Evolutionary conservation across 2,888 invertebrate species (phyloP).

Genomic region (Chromoteleia sp.): DNA sequence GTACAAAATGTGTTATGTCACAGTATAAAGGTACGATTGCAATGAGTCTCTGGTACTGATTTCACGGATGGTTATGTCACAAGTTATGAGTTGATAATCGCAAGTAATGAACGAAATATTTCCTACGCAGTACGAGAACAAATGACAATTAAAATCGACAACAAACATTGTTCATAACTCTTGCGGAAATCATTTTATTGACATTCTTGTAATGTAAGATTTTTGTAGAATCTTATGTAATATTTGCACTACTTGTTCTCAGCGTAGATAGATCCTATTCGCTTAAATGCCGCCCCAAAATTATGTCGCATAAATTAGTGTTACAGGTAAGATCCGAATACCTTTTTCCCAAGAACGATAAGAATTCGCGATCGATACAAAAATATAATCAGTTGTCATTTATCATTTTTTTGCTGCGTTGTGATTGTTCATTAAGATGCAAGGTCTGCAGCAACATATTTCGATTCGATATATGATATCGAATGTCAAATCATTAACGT

Average conservation of each 20-base stretch:
- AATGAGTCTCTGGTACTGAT: not conserved
- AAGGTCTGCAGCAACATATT: constrained; percentile 30
- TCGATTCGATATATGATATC: constrained; percentile 29
- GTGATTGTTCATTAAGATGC: constrained; percentile 59
- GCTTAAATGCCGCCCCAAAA: constrained; percentile 19
- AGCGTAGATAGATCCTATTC: not conserved
- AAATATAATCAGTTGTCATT: constrained; percentile 50
- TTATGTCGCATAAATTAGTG: constrained; percentile 30
- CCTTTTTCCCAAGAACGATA: not conserved
- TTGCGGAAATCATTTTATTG: too few species aligned
- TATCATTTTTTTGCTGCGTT: constrained; percentile 54
- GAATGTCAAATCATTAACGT: constrained; percentile 34
- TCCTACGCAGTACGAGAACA: too few species aligned
- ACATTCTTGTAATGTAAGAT: too few species aligned
- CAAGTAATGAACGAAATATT: constrained; percentile 18
- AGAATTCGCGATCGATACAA: constrained; percentile 33
- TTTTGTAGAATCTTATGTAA: too few species aligned
- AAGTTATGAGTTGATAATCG: constrained; percentile 15
- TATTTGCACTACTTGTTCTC: constrained; percentile 1
- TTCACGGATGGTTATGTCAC: not conserved
- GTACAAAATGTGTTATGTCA: constrained; percentile 49
- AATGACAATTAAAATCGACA: too few species aligned
- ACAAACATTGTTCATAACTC: too few species aligned
- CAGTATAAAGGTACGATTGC: constrained; percentile 37
- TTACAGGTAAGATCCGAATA: constrained; percentile 12